Conservation (phyloP, 2,888 invertebrate genomes). For the Agapostemon virescens region DNA sequence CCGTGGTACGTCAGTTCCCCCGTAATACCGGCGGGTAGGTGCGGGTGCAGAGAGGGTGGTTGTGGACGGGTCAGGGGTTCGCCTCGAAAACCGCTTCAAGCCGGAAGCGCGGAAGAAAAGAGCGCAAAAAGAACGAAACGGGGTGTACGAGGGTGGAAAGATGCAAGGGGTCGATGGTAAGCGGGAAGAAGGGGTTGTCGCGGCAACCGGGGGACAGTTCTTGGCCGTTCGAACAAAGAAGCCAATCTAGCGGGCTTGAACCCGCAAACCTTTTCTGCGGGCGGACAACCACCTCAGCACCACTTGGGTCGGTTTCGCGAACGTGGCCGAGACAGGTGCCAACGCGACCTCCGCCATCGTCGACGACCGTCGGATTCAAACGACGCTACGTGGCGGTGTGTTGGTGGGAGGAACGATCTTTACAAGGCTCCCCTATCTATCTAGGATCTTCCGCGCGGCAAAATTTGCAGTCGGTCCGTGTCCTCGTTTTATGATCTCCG, state of each 20-base stretch:
- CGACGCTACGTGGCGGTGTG: slow-evolving; percentile 20
- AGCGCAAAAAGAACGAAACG: slow-evolving; percentile 23
- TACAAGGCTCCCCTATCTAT: slow-evolving; percentile 19
- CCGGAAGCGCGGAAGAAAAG: slow-evolving; percentile 30
- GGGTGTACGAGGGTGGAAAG: slow-evolving; percentile 1
- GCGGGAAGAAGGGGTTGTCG: background rate
- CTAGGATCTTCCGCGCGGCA: slow-evolving; percentile 19
- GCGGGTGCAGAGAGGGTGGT: no score
- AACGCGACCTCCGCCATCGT: slow-evolving; percentile 5
- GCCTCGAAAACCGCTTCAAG: slow-evolving; percentile 30
- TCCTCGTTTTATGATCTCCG: slow-evolving; percentile 13
- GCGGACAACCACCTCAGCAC: slow-evolving; percentile 46
- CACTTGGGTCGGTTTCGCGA: slow-evolving; percentile 57
- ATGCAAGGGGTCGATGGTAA: background rate
- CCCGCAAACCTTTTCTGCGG: slow-evolving; percentile 36
- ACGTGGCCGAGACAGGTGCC: slow-evolving; percentile 51
- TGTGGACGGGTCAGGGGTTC: slow-evolving; percentile 29
- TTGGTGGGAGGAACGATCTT: background rate
- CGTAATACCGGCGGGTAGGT: slow-evolving; percentile 45
- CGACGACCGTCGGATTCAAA: slow-evolving; percentile 45
- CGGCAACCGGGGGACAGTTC: slow-evolving; percentile 24
- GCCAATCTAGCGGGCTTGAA: slow-evolving; percentile 64
- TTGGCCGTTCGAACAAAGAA: slow-evolving; percentile 64
- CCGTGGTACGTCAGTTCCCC: slow-evolving; percentile 38
- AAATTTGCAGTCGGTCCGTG: slow-evolving; percentile 26